Percentiles rank a stretch among this genome's conserved stretches.
phyloP scores from a whole-genome alignment of 2,888 invertebrate species.

The Hypomecis atomaria region DNA sequence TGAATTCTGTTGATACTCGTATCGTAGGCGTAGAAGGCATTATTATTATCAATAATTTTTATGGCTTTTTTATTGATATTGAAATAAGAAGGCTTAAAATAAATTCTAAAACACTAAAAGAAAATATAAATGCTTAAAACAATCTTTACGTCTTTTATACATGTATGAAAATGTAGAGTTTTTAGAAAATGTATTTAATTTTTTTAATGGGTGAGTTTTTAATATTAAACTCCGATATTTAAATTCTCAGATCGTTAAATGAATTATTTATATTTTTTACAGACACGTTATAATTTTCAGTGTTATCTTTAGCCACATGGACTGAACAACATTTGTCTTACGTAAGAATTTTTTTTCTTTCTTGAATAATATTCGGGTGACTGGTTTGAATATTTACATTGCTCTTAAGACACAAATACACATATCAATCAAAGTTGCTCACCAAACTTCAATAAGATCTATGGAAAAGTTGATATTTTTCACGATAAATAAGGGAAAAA shows the following conservation, averaged over 20 bases:
- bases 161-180: constrained; percentile 41
- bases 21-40: background rate
- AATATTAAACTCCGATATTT: background rate
- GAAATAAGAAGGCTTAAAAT: background rate
- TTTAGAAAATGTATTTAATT: constrained; percentile 49
- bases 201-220: constrained; percentile 49
- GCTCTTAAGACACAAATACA: no score
- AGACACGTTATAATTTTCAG: constrained; percentile 50
- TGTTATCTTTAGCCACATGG: constrained; percentile 49
- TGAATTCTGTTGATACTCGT: background rate
- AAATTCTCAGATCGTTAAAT: background rate
- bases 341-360: constrained; percentile 46
- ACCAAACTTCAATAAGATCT: no score
- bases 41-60: background rate
- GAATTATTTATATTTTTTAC: background rate
- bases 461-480: no score
- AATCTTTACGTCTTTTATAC: constrained; percentile 9
- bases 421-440: no score
- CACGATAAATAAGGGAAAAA: no score
- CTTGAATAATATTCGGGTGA: background rate
- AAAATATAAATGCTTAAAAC: background rate
- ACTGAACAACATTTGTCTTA: constrained; percentile 61
- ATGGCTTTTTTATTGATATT: constrained; percentile 11
- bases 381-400: no score
- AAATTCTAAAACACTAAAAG: background rate